These are phyloP conservation scores for Melanargia galathea DNA, from an alignment of 2,888 invertebrate species.

Conservation along the genomic window DNA sequence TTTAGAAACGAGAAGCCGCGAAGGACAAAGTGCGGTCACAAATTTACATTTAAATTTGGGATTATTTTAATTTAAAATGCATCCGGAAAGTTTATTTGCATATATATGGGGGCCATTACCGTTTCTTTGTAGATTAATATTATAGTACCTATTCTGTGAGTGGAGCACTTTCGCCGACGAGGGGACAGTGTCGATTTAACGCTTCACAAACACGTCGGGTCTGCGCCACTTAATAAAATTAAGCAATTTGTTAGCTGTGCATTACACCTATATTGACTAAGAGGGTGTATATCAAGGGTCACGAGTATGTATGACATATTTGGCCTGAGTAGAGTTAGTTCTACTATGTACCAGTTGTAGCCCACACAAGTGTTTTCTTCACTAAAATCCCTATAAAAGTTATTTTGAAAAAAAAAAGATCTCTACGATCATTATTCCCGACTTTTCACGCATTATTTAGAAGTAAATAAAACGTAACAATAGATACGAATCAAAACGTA, in stretches of 20 bases:
- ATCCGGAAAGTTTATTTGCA: slow-evolving; percentile 77
- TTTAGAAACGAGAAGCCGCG: slow-evolving; percentile 72
- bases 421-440: no score
- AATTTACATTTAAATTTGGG: slow-evolving; percentile 80
- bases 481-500: not conserved
- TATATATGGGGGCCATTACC: slow-evolving; percentile 74
- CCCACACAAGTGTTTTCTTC: no score
- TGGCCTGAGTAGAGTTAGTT: no score
- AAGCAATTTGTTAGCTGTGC: slow-evolving; percentile 74
- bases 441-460: not conserved
- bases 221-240: slow-evolving; percentile 78
- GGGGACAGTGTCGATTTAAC: slow-evolving; percentile 46
- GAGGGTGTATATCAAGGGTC: slow-evolving; percentile 46
- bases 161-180: slow-evolving; percentile 47
- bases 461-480: not conserved
- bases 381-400: no score
- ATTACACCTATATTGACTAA: slow-evolving; percentile 65
- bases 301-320: no score
- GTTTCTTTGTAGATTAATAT: slow-evolving; percentile 73
- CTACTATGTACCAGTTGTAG: no score
- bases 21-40: slow-evolving; percentile 77
- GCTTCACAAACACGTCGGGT: slow-evolving; percentile 58
- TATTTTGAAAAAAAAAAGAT: no score
- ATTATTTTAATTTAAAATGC: slow-evolving; percentile 80
- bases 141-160: slow-evolving; percentile 57